phyloP scores from a whole-genome alignment of 2,113 vertebrate species.

The Pelecanus crispus region DNA sequence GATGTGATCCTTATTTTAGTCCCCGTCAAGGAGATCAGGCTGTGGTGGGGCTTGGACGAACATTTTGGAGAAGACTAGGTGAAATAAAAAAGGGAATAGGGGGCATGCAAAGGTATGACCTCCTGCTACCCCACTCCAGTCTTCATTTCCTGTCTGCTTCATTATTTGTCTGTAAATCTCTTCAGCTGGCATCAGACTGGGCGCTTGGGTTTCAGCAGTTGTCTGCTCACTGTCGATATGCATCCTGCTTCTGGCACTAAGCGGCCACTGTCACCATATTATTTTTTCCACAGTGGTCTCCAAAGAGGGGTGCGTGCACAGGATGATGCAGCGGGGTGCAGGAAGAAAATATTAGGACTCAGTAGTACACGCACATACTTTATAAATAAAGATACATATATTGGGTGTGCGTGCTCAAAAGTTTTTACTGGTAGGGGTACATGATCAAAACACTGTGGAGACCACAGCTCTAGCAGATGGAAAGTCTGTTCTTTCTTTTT shows the following conservation, averaged over 20 bases:
- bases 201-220: neutral
- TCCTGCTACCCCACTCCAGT: neutral
- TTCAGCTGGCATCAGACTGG: neutral
- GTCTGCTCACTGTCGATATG: neutral
- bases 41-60: neutral
- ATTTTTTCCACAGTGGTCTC: neutral
- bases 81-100: neutral
- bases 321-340: rapidly evolving
- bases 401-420: rapidly evolving
- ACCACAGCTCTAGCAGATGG: neutral
- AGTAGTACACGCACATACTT: neutral
- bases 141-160: neutral
- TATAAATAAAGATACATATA: neutral
- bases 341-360: neutral
- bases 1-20: neutral
- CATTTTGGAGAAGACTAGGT: neutral
- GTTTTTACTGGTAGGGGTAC: neutral
- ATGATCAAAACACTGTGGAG: neutral
- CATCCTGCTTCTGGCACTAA: neutral
- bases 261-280: neutral
- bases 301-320: rapidly evolving
- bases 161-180: neutral
- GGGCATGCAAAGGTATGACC: neutral
- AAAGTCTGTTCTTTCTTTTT: neutral
- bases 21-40: neutral